Conservation (phyloP, 2,797 vertebrate species). For the Typhlichthys eigenmanni region DNA sequence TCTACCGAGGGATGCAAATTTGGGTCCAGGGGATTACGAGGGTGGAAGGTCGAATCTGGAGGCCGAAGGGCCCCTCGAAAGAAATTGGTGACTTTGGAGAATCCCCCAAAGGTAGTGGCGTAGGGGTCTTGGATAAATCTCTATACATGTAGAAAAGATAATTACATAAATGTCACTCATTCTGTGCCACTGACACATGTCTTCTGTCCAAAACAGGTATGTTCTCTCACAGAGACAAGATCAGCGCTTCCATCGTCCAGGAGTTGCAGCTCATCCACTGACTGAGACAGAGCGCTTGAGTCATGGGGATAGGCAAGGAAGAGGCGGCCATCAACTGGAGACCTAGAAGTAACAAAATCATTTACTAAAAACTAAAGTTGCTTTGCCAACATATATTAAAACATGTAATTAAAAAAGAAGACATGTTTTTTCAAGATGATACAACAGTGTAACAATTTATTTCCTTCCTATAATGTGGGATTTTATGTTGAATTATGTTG, state of each 20-base stretch:
- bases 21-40: constrained; percentile 47
- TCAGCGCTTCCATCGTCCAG: constrained; percentile 85
- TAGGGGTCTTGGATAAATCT: constrained; percentile 93
- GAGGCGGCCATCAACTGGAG: constrained; percentile 85
- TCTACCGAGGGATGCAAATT: constrained; percentile 62
- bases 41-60: constrained; percentile 65
- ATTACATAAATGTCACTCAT: not conserved
- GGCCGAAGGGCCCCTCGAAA: constrained; percentile 85
- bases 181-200: not conserved
- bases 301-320: constrained; percentile 87
- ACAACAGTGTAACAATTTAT: no score
- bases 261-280: constrained; percentile 87
- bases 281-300: constrained; percentile 81
- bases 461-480: no score
- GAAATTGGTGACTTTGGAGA: constrained; percentile 93
- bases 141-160: constrained; percentile 55
- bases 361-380: no score
- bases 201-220: not conserved
- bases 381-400: no score
- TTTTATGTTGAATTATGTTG: no score
- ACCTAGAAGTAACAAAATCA: constrained; percentile 65
- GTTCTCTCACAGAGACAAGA: constrained; percentile 80
- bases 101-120: constrained; percentile 88
- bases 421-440: no score
- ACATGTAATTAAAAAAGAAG: no score